Evolutionary conservation across 2,888 invertebrate genomes (phyloP).

Genomic region (Spisula subtruncata): DNA sequence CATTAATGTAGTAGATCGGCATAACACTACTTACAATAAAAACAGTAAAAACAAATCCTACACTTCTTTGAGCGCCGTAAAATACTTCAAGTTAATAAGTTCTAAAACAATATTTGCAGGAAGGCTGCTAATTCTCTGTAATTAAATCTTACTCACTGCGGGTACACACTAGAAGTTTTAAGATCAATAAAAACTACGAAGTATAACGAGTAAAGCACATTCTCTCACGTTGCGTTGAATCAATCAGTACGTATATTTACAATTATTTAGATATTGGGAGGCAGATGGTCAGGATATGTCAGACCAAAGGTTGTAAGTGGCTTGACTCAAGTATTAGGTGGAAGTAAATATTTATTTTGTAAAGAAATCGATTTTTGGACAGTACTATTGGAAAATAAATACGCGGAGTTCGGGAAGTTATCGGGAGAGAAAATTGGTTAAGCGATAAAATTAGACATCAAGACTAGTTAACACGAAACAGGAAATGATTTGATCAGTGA

Average conservation of each 20-base stretch:
- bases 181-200: background rate
- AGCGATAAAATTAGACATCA: background rate
- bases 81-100: background rate
- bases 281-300: background rate
- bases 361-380: conserved; percentile 9
- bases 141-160: background rate
- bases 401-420: background rate
- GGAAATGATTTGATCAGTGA: background rate
- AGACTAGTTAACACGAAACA: background rate
- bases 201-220: background rate
- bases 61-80: background rate
- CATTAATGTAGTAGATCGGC: too few relatives aligned
- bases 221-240: background rate
- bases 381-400: background rate
- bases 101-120: background rate
- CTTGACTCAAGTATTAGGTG: background rate
- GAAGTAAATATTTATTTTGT: background rate
- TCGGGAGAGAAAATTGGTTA: background rate
- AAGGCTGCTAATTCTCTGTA: background rate
- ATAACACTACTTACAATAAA: too few relatives aligned
- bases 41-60: too few relatives aligned
- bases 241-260: background rate
- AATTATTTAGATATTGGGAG: background rate
- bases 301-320: background rate
- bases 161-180: background rate